These are phyloP conservation scores for Cichlasoma orientale DNA, from an alignment of 2,797 vertebrate genomes.

Conservation along the genomic window DNA sequence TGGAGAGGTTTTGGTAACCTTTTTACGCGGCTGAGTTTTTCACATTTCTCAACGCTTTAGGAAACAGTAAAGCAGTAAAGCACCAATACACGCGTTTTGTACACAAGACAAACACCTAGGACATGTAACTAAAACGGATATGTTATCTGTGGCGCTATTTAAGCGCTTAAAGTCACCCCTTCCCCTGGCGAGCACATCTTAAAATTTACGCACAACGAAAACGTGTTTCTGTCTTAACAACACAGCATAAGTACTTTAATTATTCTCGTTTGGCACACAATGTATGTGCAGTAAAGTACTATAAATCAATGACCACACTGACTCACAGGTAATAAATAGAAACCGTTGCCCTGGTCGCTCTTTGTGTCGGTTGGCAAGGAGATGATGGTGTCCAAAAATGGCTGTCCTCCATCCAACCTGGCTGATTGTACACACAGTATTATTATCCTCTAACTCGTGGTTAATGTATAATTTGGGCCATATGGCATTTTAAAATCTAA, in stretches of 20 bases:
- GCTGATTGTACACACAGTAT: slow-evolving; percentile 74
- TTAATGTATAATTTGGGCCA: slow-evolving; percentile 99
- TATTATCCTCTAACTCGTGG: slow-evolving; percentile 80
- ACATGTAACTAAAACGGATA: neutral
- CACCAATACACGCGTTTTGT: neutral
- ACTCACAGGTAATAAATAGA: slow-evolving; percentile 67
- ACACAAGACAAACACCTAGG: neutral
- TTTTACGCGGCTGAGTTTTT: slow-evolving; percentile 76
- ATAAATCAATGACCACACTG: slow-evolving; percentile 61
- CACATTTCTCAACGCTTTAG: slow-evolving; percentile 2
- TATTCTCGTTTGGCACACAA: slow-evolving; percentile 48
- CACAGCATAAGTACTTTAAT: slow-evolving; percentile 36
- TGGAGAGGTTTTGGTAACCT: slow-evolving; percentile 68
- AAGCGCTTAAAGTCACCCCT: neutral
- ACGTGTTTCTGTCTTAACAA: slow-evolving; percentile 19
- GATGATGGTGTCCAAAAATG: slow-evolving; percentile 79
- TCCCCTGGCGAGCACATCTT: slow-evolving; percentile 18
- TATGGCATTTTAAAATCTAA: slow-evolving; percentile 90
- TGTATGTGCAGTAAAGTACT: slow-evolving; percentile 55
- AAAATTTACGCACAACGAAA: slow-evolving; percentile 77
- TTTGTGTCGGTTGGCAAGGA: slow-evolving; percentile 81
- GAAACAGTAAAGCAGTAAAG: neutral
- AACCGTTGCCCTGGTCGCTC: slow-evolving; percentile 57
- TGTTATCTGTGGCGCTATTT: neutral
- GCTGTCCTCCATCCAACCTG: slow-evolving; percentile 62